Evolutionary conservation across 2,888 invertebrate genomes (phyloP).

Genomic region (Eilema griseolum): DNA sequence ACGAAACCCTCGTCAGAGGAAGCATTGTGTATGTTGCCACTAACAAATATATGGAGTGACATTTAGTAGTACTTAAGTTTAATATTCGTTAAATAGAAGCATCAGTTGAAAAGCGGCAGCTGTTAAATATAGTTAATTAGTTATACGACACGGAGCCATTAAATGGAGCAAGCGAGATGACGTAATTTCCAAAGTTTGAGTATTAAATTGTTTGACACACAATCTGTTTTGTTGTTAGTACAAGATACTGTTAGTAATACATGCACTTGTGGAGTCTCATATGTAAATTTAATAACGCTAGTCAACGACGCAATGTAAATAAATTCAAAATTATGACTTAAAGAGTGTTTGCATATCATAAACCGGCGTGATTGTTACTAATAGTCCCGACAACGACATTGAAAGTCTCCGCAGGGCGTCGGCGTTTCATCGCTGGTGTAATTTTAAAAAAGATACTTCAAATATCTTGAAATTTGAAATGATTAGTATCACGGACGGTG

Average conservation of each 20-base stretch:
- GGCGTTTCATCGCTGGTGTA: constrained; percentile 35
- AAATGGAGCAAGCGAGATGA: constrained; percentile 49
- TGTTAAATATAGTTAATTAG: constrained; percentile 80
- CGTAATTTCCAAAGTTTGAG: constrained; percentile 51
- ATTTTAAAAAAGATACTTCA: constrained; percentile 34
- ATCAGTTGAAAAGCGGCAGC: constrained; percentile 77
- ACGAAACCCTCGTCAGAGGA: constrained; percentile 64
- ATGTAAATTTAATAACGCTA: constrained; percentile 22
- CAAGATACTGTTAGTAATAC: not conserved
- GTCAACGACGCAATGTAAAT: constrained; percentile 39
- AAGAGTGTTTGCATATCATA: constrained; percentile 26
- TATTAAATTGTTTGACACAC: constrained; percentile 42
- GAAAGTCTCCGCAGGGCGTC: constrained; percentile 27
- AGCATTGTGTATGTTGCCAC: constrained; percentile 65
- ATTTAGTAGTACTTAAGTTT: constrained; percentile 80
- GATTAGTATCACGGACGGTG: constrained; percentile 62
- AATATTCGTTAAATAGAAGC: constrained; percentile 76
- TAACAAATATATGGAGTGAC: constrained; percentile 80
- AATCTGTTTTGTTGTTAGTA: constrained; percentile 14
- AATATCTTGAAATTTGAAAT: constrained; percentile 42
- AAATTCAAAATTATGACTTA: constrained; percentile 19
- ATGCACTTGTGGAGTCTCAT: constrained; percentile 14
- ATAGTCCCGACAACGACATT: constrained; percentile 14
- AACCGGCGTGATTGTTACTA: constrained; percentile 24
- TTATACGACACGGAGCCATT: constrained; percentile 62